Conservation (phyloP, 2,888 invertebrate species). For the Disparrhopalites patrizii region DNA sequence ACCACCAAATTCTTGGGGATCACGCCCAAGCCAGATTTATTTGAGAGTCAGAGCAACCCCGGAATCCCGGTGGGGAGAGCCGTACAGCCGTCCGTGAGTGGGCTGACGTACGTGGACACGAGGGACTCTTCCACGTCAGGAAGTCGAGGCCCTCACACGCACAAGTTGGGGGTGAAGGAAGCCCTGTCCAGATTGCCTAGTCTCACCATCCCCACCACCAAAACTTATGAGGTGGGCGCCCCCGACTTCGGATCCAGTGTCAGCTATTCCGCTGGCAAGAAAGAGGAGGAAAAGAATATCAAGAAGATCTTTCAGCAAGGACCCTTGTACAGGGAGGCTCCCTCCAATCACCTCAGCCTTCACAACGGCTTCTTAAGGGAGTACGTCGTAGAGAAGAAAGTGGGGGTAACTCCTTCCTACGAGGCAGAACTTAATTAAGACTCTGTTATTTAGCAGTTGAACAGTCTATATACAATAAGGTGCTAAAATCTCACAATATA, state of each 20-base stretch:
- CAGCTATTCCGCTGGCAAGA: conserved; percentile 28
- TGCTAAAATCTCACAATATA: too few species aligned
- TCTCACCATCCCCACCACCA: conserved; percentile 32
- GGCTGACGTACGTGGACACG: conserved; percentile 39
- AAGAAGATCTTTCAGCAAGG: too few species aligned
- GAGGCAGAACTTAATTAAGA: background rate
- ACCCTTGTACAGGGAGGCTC: too few species aligned
- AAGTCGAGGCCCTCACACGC: conserved; percentile 34
- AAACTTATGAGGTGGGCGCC: conserved; percentile 43
- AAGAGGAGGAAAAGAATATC: background rate
- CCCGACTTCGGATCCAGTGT: conserved; percentile 45
- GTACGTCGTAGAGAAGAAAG: conserved; percentile 14
- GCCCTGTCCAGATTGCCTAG: conserved; percentile 34
- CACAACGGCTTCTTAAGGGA: conserved; percentile 8
- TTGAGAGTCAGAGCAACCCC: conserved; percentile 20
- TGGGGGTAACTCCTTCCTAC: background rate
- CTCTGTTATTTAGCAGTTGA: too few species aligned
- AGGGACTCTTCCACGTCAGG: conserved; percentile 3
- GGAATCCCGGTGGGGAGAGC: conserved; percentile 18
- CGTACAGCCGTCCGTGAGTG: conserved; percentile 26
- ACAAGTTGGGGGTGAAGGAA: conserved; percentile 39
- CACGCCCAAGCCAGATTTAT: conserved; percentile 14
- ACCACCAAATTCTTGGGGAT: conserved; percentile 22
- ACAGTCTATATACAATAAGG: too few species aligned
- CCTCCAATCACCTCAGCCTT: background rate